Percentiles rank a stretch among this genome's conserved stretches.
phyloP scores from a whole-genome alignment of 2,888 invertebrate genomes.

The Empis stercorea region DNA sequence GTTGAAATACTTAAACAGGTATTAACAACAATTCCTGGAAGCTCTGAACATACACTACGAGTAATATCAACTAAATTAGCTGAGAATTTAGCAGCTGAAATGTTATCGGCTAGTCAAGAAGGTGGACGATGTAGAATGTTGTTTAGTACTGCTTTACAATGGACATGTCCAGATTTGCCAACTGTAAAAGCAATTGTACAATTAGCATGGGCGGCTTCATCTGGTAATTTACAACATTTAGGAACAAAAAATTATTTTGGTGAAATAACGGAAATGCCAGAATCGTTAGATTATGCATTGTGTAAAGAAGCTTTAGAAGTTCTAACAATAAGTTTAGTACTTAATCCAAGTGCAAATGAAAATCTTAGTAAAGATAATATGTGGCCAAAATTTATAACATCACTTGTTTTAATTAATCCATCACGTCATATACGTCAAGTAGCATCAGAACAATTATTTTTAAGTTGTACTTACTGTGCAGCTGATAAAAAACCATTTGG shows the following conservation, averaged over 20 bases:
- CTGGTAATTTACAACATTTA: conserved; percentile 53
- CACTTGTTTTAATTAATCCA: conserved; percentile 73
- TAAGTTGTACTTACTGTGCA: conserved; percentile 35
- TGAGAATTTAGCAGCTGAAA: conserved; percentile 63
- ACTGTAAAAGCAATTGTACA: conserved; percentile 63
- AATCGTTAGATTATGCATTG: conserved; percentile 53
- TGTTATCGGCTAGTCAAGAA: conserved; percentile 37
- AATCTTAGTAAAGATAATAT: conserved; percentile 64
- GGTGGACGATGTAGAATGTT: conserved; percentile 40
- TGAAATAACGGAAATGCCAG: conserved; percentile 38
- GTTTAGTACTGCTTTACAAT: conserved; percentile 46
- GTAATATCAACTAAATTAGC: conserved; percentile 74
- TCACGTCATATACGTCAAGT: conserved; percentile 46
- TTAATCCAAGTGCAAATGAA: conserved; percentile 79
- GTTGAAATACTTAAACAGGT: conserved; percentile 66
- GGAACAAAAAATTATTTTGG: conserved; percentile 45
- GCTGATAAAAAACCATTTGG: conserved; percentile 34
- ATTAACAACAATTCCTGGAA: conserved; percentile 62
- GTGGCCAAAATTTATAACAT: conserved; percentile 83
- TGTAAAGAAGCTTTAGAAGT: conserved; percentile 90
- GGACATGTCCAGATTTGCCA: conserved; percentile 58
- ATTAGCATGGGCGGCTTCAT: conserved; percentile 67
- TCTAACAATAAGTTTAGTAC: conserved; percentile 74
- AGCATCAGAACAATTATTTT: conserved; percentile 33
- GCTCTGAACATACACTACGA: conserved; percentile 73